A percentile compares a stretch with the other conserved stretches of the same genome.
These are phyloP conservation scores for Apodemus speciosus DNA, from an alignment of 2,113 vertebrate genomes.

Conservation along the genomic window DNA sequence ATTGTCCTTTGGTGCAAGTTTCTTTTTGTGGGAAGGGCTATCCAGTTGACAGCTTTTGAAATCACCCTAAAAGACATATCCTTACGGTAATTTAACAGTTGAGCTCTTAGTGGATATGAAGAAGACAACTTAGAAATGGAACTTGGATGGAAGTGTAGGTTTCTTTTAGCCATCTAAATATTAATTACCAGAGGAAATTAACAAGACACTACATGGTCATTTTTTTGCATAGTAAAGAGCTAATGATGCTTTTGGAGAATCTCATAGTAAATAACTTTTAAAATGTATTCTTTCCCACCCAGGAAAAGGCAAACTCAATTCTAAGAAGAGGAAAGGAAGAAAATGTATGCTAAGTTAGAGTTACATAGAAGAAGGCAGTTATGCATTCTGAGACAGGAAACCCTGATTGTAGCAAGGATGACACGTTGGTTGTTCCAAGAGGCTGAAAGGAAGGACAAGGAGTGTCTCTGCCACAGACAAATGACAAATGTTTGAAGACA, in stretches of 20 bases:
- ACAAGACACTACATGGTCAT: not conserved
- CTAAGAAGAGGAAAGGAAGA: not conserved
- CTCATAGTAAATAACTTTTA: not conserved
- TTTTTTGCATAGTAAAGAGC: not conserved
- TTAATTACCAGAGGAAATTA: conserved; percentile 23
- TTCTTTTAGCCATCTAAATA: conserved; percentile 42
- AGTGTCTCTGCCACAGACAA: not conserved
- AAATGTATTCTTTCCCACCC: not conserved
- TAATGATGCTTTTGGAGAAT: conserved; percentile 54
- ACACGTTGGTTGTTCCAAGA: not conserved
- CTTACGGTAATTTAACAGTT: not conserved
- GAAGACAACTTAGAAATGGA: conserved; percentile 30
- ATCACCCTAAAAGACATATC: not conserved
- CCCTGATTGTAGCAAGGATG: not conserved
- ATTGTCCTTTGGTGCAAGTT: not conserved
- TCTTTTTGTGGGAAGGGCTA: not conserved
- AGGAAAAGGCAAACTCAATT: not conserved
- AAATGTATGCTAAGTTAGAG: not conserved
- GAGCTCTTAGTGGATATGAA: not conserved
- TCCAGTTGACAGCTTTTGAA: not conserved
- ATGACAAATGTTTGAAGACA: not conserved
- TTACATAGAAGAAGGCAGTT: not conserved
- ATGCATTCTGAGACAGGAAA: not conserved
- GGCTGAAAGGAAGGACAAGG: not conserved
- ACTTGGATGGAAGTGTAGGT: not conserved